Evolutionary conservation across 2,113 vertebrate species (phyloP), one percentile per base, ranked within the genome.

Genomic region (Pangasianodon hypophthalmus): DNA sequence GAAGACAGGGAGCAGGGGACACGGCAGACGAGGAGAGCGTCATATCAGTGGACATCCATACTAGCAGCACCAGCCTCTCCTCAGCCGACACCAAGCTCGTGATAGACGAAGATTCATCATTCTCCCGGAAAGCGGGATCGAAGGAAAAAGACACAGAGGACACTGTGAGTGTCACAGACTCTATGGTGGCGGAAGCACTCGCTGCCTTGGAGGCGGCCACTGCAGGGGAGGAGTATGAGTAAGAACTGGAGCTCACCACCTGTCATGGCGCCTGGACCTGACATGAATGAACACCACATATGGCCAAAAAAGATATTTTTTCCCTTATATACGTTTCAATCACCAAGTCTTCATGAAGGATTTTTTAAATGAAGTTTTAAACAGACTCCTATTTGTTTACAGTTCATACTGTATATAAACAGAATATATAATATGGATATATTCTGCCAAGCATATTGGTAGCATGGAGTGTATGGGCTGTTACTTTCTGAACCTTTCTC

Each of bases 151-250:
- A 91, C n/a, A 87, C 69, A 1, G 91, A 89, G n/a, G 94, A 91
- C 2, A 82, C 91, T 32, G 92, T 71, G 8, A 96, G 97, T 4
- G 60, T 96, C 64, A 97, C 97, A 7, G 98, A 99, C 3, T 96
- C 94, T 0, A 98, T 97, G 84, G 96, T 99, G 87, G 98, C 97
- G 0, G 98, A 97, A 93, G 98, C 98, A 26, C 96, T 99, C 0
- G 98, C 98, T 0, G 98, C 97, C 0, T 83, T 99, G 73, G 98
- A 98, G 92, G 98, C 97, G 19, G 98, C 98, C 56, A 99, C 98
- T 0, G 98, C 97, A 0, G 98, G 97, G 26, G 98, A 99, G 94
- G 97, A 97, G 0, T 93, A 92, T 0, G 95, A 96, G 0, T 96
- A 96, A 94, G 41, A 3, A 7, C 18, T 71, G 71, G 13, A 88